These are phyloP conservation scores for Dendroctonus valens DNA, from an alignment of 1,140 invertebrate genomes.

Conservation along the genomic window DNA sequence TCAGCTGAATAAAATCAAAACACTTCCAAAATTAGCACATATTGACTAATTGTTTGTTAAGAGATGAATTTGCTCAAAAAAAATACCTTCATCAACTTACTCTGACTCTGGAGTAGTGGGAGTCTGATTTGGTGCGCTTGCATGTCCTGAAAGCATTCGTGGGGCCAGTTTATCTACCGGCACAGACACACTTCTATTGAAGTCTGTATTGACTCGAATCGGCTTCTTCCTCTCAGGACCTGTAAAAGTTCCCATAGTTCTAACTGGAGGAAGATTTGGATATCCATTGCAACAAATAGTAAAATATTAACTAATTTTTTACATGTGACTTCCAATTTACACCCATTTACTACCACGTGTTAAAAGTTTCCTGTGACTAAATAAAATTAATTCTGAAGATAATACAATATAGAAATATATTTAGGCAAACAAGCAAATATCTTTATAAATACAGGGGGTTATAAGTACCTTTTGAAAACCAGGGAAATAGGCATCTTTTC, in stretches of 20 bases:
- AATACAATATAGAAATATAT: too few species aligned
- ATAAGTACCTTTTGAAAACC: constrained; percentile 14
- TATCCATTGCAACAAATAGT: too few species aligned
- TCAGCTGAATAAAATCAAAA: not conserved
- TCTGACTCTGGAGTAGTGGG: constrained; percentile 63
- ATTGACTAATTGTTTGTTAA: too few species aligned
- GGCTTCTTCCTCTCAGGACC: constrained; percentile 49
- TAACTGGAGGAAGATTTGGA: too few species aligned
- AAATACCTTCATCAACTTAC: constrained; percentile 36
- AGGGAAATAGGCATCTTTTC: constrained; percentile 9
- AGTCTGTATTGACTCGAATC: constrained; percentile 60
- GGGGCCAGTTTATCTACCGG: constrained; percentile 66
- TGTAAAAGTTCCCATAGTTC: constrained; percentile 8
- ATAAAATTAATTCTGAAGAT: too few species aligned
- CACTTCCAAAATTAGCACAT: too few species aligned
- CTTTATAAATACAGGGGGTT: not conserved
- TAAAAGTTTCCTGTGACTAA: too few species aligned
- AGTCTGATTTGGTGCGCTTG: constrained; percentile 52
- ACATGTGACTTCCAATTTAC: too few species aligned
- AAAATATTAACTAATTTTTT: too few species aligned
- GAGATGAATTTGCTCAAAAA: not conserved
- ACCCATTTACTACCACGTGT: too few species aligned
- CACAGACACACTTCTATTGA: constrained; percentile 81
- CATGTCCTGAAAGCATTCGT: constrained; percentile 37
- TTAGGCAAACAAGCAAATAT: too few species aligned